Evolutionary conservation across 2,113 vertebrate species (phyloP), one percentile per base, ranked within the genome.

Genomic region (Odontesthes bonariensis): DNA sequence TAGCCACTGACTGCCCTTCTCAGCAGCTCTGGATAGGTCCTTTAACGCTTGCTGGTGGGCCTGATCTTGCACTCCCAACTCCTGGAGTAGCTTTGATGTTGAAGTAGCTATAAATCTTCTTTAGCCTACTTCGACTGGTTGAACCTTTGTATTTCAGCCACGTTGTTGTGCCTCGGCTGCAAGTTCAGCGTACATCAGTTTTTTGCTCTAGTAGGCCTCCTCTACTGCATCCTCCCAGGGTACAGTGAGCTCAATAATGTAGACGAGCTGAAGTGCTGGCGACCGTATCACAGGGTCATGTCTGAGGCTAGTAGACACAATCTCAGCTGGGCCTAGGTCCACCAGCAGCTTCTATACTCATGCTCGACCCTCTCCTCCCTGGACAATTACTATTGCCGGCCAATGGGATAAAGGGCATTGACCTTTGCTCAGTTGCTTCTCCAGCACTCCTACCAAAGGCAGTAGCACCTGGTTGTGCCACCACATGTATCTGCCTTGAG

Each of bases 181-280:
- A 22, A 61, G 2, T 17, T 46, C 16, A 17, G 8, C 22, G 44
- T 61, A 44, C 7, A 8, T 23, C 22, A 16, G 2, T 6, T 16
- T 46, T 38, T 42, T 27, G 27, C 27, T 27, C 27, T 27, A 27
- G 27, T 61, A 7, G 19, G 58, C 17, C 40, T 69, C 17, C 13
- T 32, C 38, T 6, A 57, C 53, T 6, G 53, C 8, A 53, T 23
- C 10, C 51, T 53, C 31, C 53, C 40, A 52, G 13, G 57, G 31
- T 11, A 65, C 32, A 19, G 62, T 66, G 2, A 58, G 11, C 55
- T 66, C 20, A 13, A 31, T 31, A 14, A 75, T 58, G 42, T 49
- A 40, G 1, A 40, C 31, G 10, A 27, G 33, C 14, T 14, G 6
- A 14, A 42, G 44, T 17, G 54, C 58, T 12, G 31, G 3, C 3